Evolutionary conservation across 2,797 vertebrate species (phyloP).

Genomic region (Micropoecilia bifurca): DNA sequence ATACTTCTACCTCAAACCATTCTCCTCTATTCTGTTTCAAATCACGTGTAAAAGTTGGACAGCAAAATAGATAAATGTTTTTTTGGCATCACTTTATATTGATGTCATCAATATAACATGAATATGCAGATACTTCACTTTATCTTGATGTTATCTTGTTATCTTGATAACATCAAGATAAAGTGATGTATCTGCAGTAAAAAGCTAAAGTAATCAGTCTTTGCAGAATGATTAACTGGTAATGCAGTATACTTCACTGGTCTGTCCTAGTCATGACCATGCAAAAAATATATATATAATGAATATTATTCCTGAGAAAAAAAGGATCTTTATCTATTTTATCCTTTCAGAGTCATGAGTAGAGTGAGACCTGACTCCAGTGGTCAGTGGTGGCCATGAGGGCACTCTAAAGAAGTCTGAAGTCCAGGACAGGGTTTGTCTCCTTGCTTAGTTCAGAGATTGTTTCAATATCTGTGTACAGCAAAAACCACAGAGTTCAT

Average conservation of each 20-base stretch:
- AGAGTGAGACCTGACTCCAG: not conserved
- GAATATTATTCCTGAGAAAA: not conserved
- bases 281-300: not conserved
- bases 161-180: too few relatives aligned
- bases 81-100: not conserved
- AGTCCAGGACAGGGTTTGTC: not conserved
- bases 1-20: not conserved
- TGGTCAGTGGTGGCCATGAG: not conserved
- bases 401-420: not conserved
- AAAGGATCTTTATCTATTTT: not conserved
- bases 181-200: too few relatives aligned
- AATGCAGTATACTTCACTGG: not conserved
- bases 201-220: not conserved
- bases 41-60: not conserved
- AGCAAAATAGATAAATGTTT: not conserved
- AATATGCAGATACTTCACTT: too few relatives aligned
- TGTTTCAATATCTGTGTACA: not conserved
- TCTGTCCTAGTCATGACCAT: not conserved
- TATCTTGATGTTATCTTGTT: too few relatives aligned
- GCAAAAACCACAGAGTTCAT: not conserved
- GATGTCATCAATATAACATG: too few relatives aligned
- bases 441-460: not conserved
- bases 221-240: not conserved
- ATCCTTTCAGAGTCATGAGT: not conserved
- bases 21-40: not conserved